These are phyloP conservation scores for Oxyura jamaicensis DNA, from an alignment of 2,113 vertebrate species.

Conservation along the genomic window DNA sequence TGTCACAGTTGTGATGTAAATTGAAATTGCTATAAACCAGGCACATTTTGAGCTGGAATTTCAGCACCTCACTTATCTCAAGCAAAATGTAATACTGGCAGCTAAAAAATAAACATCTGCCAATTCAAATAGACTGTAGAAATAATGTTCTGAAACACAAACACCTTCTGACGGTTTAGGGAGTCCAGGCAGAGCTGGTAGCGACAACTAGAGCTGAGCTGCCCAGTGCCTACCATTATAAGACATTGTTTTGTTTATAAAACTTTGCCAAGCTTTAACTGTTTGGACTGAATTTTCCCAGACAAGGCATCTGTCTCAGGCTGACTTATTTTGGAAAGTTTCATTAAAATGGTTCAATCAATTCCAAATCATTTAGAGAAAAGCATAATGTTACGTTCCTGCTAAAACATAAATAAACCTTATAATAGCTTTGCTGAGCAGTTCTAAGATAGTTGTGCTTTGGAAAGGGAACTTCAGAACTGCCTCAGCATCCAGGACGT, in stretches of 20 bases:
- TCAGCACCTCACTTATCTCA: conserved; percentile 61
- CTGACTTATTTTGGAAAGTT: conserved; percentile 51
- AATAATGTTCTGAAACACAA: conserved; percentile 57
- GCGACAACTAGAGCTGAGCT: neutral
- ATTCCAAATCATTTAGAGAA: conserved; percentile 25
- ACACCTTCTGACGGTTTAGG: conserved; percentile 55
- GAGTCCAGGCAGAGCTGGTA: conserved; percentile 41
- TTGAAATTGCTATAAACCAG: conserved; percentile 29
- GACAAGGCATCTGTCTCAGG: neutral
- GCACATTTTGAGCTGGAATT: conserved; percentile 33
- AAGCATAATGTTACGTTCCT: neutral
- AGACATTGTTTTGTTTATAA: conserved; percentile 5
- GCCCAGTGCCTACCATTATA: neutral
- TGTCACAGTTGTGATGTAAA: conserved; percentile 10
- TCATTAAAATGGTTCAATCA: neutral
- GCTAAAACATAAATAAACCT: neutral
- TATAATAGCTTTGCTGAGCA: neutral
- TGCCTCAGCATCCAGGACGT: neutral
- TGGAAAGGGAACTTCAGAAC: neutral
- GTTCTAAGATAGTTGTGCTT: neutral
- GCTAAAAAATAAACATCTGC: conserved; percentile 67
- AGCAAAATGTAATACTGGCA: conserved; percentile 50
- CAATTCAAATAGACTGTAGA: conserved; percentile 53
- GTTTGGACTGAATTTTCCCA: conserved; percentile 51
- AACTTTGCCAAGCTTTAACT: conserved; percentile 32